Evolutionary conservation across 2,888 invertebrate species (phyloP).

Genomic region (Colostygia pectinataria): DNA sequence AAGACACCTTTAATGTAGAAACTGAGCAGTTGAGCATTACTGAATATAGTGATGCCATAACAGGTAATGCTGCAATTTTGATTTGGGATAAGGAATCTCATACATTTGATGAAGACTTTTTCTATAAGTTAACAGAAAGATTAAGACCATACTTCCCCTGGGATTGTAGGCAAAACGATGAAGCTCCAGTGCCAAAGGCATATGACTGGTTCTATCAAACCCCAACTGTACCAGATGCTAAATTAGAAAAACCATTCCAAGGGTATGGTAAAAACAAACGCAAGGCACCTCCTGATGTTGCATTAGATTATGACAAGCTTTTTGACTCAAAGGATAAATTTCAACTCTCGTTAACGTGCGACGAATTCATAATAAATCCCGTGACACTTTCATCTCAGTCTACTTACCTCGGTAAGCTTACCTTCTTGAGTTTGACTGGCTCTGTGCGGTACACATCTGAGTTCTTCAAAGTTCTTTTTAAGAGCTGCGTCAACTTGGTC

Average conservation of each 20-base stretch:
- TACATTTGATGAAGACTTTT: constrained; percentile 57
- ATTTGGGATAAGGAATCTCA: constrained; percentile 56
- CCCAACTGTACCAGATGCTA: constrained; percentile 29
- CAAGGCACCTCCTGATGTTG: constrained; percentile 38
- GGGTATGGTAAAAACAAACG: constrained; percentile 45
- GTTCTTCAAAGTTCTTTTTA: constrained; percentile 64
- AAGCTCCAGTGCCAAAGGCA: constrained; percentile 31
- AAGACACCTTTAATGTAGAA: constrained; percentile 44
- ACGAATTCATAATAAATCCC: constrained; percentile 38
- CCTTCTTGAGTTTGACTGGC: constrained; percentile 60
- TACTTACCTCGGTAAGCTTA: constrained; percentile 61
- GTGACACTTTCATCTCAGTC: constrained; percentile 44
- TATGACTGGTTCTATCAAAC: constrained; percentile 51
- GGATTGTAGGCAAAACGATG: constrained; percentile 33
- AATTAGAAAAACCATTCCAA: constrained; percentile 13
- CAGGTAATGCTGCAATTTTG: constrained; percentile 52
- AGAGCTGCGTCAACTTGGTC: constrained; percentile 51
- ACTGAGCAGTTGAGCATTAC: constrained; percentile 34
- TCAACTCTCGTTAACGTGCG: constrained; percentile 51
- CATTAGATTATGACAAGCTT: constrained; percentile 56
- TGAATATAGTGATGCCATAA: constrained; percentile 34
- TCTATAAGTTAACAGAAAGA: constrained; percentile 42
- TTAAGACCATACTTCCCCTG: constrained; percentile 53
- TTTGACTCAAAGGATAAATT: constrained; percentile 47
- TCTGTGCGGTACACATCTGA: constrained; percentile 47